These are phyloP conservation scores for Athetis lepigone DNA, from an alignment of 2,888 invertebrate genomes.

Conservation along the genomic window DNA sequence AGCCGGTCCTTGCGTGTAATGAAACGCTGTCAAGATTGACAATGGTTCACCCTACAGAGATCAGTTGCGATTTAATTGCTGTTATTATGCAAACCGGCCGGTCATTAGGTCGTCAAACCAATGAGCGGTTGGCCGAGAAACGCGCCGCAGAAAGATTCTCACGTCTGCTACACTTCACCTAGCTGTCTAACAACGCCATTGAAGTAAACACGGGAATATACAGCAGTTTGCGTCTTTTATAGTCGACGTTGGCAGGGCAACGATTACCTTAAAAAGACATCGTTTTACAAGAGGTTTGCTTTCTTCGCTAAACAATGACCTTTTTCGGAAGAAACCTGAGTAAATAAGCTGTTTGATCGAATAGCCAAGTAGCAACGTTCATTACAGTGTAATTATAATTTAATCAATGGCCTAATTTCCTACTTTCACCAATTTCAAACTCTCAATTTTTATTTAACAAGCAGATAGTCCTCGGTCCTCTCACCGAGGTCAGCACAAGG, in stretches of 20 bases:
- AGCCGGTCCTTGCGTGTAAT: conserved; percentile 65
- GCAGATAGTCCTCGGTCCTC: conserved; percentile 13
- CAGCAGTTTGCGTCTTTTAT: conserved; percentile 47
- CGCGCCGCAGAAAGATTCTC: conserved; percentile 63
- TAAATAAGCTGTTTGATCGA: background rate
- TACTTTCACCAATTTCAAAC: conserved; percentile 14
- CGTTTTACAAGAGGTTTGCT: conserved; percentile 28
- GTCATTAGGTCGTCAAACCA: conserved; percentile 74
- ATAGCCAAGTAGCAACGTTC: background rate
- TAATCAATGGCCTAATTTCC: conserved; percentile 13
- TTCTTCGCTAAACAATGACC: conserved; percentile 40
- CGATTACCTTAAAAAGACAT: conserved; percentile 44
- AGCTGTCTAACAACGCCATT: conserved; percentile 68
- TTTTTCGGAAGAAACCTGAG: background rate
- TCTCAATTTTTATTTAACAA: conserved; percentile 22
- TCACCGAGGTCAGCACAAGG: conserved; percentile 13
- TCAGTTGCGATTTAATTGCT: conserved; percentile 78
- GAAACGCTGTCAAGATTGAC: conserved; percentile 70
- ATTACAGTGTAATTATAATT: background rate
- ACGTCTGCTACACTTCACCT: conserved; percentile 72
- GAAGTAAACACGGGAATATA: conserved; percentile 48
- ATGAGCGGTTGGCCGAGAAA: conserved; percentile 65
- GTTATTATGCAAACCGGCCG: conserved; percentile 78
- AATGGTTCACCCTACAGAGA: conserved; percentile 69
- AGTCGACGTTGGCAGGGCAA: conserved; percentile 17